Evolutionary conservation across 2,113 vertebrate species (phyloP).

Genomic region (Dissostichus mawsoni): DNA sequence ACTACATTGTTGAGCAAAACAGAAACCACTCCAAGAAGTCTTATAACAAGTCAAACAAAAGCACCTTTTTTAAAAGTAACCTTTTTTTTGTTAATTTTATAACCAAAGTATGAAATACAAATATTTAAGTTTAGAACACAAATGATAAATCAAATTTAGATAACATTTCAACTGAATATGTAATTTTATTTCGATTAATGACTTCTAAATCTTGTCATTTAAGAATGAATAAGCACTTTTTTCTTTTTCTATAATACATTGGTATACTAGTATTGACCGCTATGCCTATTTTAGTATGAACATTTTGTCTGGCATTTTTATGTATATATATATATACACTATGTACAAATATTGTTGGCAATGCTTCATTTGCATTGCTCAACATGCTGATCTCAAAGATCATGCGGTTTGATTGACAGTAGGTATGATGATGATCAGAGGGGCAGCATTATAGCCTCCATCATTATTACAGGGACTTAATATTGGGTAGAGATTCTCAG

Average conservation of each 20-base stretch:
- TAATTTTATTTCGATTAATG: not conserved
- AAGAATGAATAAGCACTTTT: not conserved
- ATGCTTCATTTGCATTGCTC: not conserved
- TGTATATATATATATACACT: not conserved
- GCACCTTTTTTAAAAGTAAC: not conserved
- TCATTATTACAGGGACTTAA: not conserved
- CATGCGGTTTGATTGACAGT: slow-evolving; percentile 15
- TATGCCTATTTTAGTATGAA: not conserved
- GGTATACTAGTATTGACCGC: not conserved
- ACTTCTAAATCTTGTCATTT: not conserved
- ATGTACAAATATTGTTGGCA: not conserved
- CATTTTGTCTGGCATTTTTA: not conserved
- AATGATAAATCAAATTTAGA: not conserved
- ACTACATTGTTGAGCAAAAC: no score
- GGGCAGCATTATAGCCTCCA: not conserved
- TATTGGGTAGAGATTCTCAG: slow-evolving; percentile 22
- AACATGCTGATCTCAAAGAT: not conserved
- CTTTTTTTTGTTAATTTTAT: no score
- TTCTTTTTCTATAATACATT: not conserved
- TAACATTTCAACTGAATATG: not conserved
- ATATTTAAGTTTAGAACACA: not conserved
- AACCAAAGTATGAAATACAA: no score
- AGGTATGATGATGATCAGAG: slow-evolving; percentile 16
- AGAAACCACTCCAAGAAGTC: no score
- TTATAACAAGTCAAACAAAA: not conserved